These are phyloP conservation scores for Seriola dumerili DNA, from an alignment of 2,113 vertebrate genomes.

Conservation along the genomic window DNA sequence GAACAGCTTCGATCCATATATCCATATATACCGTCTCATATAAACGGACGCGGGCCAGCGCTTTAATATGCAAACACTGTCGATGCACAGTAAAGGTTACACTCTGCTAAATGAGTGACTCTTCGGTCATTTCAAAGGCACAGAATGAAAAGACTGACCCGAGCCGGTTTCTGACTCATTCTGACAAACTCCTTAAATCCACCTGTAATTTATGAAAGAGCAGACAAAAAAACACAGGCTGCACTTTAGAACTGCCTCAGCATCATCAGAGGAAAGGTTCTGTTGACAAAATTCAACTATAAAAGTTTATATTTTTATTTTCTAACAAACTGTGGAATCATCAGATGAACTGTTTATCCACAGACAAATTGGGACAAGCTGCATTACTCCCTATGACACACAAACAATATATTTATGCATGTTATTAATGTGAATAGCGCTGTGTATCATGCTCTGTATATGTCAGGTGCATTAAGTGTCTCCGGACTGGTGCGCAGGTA, in stretches of 20 bases:
- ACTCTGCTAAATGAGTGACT: background rate
- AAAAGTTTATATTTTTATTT: constrained; percentile 2
- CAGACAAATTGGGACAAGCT: too few species aligned
- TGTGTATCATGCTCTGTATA: background rate
- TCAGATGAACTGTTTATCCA: too few species aligned
- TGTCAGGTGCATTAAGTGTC: constrained; percentile 5
- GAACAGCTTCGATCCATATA: background rate
- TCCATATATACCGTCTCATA: background rate
- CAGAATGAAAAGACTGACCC: background rate
- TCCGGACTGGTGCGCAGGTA: constrained; percentile 4
- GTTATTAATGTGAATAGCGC: background rate
- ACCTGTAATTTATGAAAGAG: background rate
- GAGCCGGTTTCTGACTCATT: background rate
- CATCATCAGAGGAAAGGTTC: background rate
- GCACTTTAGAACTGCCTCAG: background rate
- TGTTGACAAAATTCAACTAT: background rate
- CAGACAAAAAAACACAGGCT: background rate
- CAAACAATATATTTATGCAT: background rate
- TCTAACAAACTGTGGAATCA: too few species aligned
- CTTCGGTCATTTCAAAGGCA: background rate
- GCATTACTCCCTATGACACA: too few species aligned
- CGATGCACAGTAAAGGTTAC: background rate
- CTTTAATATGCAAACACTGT: background rate
- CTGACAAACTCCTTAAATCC: background rate
- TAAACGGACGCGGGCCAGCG: background rate